Conservation (phyloP, 1,140 invertebrate species). For the Monomorium pharaonis region DNA sequence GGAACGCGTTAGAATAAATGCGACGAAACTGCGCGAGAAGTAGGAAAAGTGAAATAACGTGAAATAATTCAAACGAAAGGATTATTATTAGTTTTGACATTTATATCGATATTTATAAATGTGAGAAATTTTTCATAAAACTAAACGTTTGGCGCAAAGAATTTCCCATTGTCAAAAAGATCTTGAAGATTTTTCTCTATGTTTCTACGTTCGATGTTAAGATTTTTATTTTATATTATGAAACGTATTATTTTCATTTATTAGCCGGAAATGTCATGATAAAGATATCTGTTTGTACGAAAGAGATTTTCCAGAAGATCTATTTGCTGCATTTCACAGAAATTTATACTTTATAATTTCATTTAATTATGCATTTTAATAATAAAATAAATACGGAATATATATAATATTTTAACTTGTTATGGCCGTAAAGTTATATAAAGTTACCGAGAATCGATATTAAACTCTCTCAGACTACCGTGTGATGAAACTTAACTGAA, state of each 20-base stretch:
- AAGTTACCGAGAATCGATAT: neutral
- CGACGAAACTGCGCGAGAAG: neutral
- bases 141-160: neutral
- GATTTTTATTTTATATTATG: neutral
- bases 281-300: neutral
- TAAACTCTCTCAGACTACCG: slow-evolving; percentile 23
- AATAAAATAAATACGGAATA: slow-evolving; percentile 4
- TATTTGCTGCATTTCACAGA: neutral
- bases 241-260: neutral
- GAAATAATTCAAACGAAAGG: neutral
- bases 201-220: neutral
- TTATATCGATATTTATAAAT: neutral
- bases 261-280: no score
- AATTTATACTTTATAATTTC: neutral
- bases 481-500: slow-evolving; percentile 56
- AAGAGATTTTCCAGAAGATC: neutral
- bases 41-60: neutral
- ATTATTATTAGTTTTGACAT: neutral
- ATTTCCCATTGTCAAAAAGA: neutral
- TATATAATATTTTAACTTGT: slow-evolving; percentile 5
- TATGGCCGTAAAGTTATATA: neutral
- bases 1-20: neutral
- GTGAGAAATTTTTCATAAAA: neutral
- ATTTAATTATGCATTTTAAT: neutral
- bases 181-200: neutral